Conservation (phyloP, 2,113 vertebrate species). For the Coryphaenoides rupestris region DNA sequence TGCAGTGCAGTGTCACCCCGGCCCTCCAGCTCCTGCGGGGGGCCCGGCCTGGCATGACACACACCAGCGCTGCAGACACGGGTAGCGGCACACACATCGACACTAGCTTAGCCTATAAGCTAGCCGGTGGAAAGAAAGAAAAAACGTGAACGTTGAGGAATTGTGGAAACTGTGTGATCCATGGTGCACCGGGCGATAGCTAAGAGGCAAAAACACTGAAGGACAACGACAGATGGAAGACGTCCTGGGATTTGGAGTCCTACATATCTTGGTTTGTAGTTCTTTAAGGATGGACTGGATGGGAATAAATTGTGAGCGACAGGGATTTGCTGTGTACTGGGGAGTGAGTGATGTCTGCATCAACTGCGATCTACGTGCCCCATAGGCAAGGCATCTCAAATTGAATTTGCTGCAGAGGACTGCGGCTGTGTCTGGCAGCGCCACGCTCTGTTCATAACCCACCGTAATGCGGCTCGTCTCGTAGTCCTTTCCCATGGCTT, state of each 20-base stretch:
- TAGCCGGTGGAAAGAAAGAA: background rate
- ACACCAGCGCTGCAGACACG: too few species aligned
- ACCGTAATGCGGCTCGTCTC: too few species aligned
- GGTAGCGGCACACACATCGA: background rate
- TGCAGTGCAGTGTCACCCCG: slow-evolving; percentile 14
- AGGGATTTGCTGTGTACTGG: background rate
- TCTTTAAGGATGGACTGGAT: background rate
- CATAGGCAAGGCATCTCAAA: background rate
- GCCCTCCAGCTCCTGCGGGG: background rate
- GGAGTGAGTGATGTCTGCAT: background rate
- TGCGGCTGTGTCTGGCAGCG: background rate
- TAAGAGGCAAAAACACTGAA: background rate
- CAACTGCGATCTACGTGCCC: background rate
- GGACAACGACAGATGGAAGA: background rate
- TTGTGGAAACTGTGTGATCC: background rate
- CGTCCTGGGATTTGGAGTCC: too few species aligned
- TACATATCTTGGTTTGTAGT: too few species aligned
- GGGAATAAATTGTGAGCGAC: background rate
- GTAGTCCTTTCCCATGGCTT: too few species aligned
- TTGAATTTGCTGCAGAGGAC: background rate
- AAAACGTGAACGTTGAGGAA: background rate
- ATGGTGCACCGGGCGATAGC: background rate
- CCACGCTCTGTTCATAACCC: too few species aligned
- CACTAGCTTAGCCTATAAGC: background rate
- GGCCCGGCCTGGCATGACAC: slow-evolving; percentile 15